Evolutionary conservation across 92 coral and sea anemone species (phyloP).

Genomic region (Porites evermanni): DNA sequence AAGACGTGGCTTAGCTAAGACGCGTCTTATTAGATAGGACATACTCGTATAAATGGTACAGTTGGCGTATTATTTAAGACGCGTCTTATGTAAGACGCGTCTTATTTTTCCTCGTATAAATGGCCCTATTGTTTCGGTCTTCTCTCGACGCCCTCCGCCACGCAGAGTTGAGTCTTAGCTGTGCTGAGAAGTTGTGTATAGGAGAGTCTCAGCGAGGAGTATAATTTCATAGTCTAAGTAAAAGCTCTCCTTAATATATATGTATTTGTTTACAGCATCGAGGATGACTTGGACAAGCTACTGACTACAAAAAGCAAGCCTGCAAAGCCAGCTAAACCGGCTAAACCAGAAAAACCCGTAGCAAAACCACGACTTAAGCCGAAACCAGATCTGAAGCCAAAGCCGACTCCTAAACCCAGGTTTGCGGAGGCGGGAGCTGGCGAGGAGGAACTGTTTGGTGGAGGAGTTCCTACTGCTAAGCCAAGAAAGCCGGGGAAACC

Average conservation of each 20-base stretch:
- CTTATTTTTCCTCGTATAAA: too few relatives aligned
- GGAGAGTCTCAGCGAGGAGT: too few relatives aligned
- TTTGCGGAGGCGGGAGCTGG: constrained; percentile 84
- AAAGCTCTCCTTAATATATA: neutral
- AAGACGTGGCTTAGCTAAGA: too few relatives aligned
- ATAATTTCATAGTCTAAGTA: too few relatives aligned
- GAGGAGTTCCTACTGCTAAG: constrained; percentile 31
- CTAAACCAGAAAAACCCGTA: constrained; percentile 57
- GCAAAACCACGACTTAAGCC: constrained; percentile 79
- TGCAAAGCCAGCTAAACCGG: constrained; percentile 77
- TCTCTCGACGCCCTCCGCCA: too few relatives aligned
- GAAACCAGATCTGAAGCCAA: constrained; percentile 94
- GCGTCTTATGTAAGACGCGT: too few relatives aligned
- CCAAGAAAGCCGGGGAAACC: constrained; percentile 25
- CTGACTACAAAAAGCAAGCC: constrained; percentile 73
- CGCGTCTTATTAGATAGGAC: too few relatives aligned
- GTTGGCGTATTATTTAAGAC: too few relatives aligned
- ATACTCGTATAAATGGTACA: too few relatives aligned
- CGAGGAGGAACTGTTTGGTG: constrained; percentile 68
- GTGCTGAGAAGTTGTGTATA: neutral
- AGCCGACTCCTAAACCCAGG: constrained; percentile 91
- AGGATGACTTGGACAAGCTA: constrained; percentile 92
- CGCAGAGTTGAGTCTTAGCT: too few relatives aligned
- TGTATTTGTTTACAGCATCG: constrained; percentile 70
- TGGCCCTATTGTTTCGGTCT: too few relatives aligned